Percentiles rank a stretch among this genome's conserved stretches.
These are phyloP conservation scores for Formica selysi DNA, from an alignment of 1,140 invertebrate genomes.

Conservation along the genomic window DNA sequence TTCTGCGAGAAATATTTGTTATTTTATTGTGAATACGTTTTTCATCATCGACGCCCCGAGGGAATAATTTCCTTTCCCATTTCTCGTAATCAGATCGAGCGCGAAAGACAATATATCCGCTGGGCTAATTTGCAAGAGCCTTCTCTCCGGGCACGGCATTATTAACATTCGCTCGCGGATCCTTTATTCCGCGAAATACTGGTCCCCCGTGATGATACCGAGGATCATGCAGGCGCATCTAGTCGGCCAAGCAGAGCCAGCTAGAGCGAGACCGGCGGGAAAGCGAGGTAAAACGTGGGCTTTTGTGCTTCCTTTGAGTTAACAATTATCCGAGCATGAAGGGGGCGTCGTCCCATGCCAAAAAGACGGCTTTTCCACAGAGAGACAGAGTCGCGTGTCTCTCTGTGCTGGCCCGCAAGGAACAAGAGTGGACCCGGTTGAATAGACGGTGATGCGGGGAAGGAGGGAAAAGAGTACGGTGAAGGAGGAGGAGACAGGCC, in stretches of 20 bases:
- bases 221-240: conserved; percentile 54
- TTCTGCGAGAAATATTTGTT: neutral
- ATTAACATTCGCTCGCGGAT: conserved; percentile 45
- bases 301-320: conserved; percentile 69
- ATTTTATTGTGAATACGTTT: neutral
- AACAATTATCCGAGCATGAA: conserved; percentile 74
- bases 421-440: conserved; percentile 60
- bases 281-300: conserved; percentile 55
- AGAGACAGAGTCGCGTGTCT: conserved; percentile 66
- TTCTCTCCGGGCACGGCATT: neutral
- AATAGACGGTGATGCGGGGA: conserved; percentile 59
- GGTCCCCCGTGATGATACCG: conserved; percentile 43
- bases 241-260: conserved; percentile 15
- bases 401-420: conserved; percentile 39
- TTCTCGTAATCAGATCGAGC: conserved; percentile 19
- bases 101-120: conserved; percentile 32
- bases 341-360: conserved; percentile 54
- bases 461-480: conserved; percentile 32
- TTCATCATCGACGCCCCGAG: neutral
- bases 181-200: conserved; percentile 54
- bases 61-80: neutral
- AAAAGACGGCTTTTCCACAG: conserved; percentile 62
- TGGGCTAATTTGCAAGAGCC: conserved; percentile 28
- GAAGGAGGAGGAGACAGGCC: conserved; percentile 13
- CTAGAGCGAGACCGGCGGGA: neutral